Conservation (phyloP, 2,888 invertebrate species). For the Sycophila texana region DNA sequence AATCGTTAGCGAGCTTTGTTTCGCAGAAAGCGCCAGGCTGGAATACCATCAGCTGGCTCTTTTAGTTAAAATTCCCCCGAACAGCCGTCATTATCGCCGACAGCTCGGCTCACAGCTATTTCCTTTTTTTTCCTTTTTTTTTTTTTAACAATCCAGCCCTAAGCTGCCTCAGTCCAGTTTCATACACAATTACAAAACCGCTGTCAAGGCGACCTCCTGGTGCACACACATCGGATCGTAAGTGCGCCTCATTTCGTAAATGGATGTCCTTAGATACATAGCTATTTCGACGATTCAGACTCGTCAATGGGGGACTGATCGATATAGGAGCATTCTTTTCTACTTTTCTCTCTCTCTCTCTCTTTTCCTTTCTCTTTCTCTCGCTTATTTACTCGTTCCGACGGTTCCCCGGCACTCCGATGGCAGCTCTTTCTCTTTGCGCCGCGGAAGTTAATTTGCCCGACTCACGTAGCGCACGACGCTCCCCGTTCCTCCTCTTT, state of each 20-base stretch:
- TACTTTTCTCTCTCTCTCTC: not conserved
- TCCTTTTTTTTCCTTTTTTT: no score
- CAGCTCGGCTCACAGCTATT: no score
- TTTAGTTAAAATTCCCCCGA: no score
- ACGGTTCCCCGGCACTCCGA: not conserved
- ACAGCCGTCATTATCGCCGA: no score
- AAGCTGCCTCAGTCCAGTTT: no score
- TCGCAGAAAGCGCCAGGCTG: no score
- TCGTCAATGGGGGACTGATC: not conserved
- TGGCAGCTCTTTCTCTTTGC: not conserved
- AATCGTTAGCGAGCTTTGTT: no score
- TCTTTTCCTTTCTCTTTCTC: not conserved
- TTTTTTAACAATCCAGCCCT: no score
- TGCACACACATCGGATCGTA: no score
- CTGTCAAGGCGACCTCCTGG: no score
- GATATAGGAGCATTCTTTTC: not conserved
- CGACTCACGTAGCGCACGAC: slow-evolving; percentile 6
- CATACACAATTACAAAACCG: no score
- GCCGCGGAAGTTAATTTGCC: slow-evolving; percentile 18
- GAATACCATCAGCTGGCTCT: no score
- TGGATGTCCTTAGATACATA: slow-evolving; percentile 2
- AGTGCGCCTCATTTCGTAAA: slow-evolving; percentile 15
- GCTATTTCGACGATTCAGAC: not conserved
- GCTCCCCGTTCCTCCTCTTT: not conserved
- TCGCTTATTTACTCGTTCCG: not conserved